Percentiles rank a stretch among this genome's conserved stretches.
Conservation (phyloP, 2,797 vertebrate genomes). For the Crocodylus rhombifer region DNA sequence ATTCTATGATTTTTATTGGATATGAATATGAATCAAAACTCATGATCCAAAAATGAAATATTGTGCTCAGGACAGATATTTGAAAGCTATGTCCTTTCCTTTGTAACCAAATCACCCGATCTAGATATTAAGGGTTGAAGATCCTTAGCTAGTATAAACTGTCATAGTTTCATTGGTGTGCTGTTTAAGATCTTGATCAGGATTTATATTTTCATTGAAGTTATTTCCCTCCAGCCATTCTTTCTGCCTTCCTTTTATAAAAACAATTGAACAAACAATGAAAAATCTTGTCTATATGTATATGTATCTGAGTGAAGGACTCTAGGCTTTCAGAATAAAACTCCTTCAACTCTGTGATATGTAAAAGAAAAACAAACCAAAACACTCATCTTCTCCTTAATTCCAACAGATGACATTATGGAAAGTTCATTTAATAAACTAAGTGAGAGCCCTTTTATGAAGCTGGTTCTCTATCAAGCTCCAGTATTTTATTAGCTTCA, state of each 20-base stretch:
- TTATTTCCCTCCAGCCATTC: neutral
- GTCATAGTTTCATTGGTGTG: neutral
- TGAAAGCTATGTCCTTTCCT: neutral
- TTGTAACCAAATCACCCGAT: neutral
- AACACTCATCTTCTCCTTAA: neutral
- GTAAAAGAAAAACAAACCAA: neutral
- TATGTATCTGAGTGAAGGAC: neutral
- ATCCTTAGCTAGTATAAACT: neutral
- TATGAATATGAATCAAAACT: no score
- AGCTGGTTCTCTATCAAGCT: slow-evolving; percentile 47
- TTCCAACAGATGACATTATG: neutral
- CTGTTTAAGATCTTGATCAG: neutral
- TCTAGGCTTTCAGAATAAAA: neutral
- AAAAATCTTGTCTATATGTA: no score
- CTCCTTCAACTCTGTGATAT: neutral
- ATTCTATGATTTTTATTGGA: no score
- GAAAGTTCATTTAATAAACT: slow-evolving; percentile 28
- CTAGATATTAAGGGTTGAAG: neutral
- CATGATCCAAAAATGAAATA: no score
- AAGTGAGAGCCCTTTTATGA: slow-evolving; percentile 8
- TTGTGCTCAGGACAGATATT: neutral
- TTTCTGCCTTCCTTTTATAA: neutral
- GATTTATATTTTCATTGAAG: neutral
- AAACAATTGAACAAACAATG: neutral
- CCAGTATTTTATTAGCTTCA: slow-evolving; percentile 59